Conservation (phyloP, 2,888 invertebrate genomes). For the Arenicola marina region DNA sequence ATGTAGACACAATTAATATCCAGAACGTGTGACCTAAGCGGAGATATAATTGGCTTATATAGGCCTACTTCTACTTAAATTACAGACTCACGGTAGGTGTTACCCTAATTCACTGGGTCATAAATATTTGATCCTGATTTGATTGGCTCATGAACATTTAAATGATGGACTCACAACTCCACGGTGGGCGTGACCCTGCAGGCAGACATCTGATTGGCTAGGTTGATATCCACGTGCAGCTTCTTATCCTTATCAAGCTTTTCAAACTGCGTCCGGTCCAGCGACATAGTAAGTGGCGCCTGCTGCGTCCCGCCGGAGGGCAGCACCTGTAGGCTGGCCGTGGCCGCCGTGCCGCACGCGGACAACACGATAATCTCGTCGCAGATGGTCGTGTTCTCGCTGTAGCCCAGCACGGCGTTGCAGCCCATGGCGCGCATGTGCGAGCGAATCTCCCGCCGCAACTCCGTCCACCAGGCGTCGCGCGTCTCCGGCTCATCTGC, state of each 20-base stretch:
- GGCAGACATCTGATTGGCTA: slow-evolving; percentile 47
- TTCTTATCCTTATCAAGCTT: slow-evolving; percentile 39
- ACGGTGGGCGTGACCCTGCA: background rate
- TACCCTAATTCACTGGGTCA: too few relatives aligned
- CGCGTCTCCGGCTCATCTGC: slow-evolving; percentile 85
- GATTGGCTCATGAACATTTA: too few relatives aligned
- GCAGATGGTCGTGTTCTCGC: slow-evolving; percentile 89
- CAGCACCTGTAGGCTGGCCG: slow-evolving; percentile 60
- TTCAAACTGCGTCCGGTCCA: slow-evolving; percentile 24
- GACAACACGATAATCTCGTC: slow-evolving; percentile 95
- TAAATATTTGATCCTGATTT: too few relatives aligned
- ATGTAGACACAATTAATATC: too few relatives aligned
- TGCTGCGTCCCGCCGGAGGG: slow-evolving; percentile 1
- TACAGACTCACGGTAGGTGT: too few relatives aligned
- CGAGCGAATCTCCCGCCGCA: slow-evolving; percentile 91
- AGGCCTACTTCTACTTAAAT: too few relatives aligned
- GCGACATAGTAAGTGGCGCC: background rate
- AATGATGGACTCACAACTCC: too few relatives aligned
- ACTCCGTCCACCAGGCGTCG: slow-evolving; percentile 96
- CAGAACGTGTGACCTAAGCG: too few relatives aligned
- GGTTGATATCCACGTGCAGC: slow-evolving; percentile 53
- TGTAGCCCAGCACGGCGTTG: slow-evolving; percentile 91
- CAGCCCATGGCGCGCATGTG: slow-evolving; percentile 91
- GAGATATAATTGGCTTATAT: too few relatives aligned
- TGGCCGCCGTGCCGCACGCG: slow-evolving; percentile 89